Evolutionary conservation across 2,888 invertebrate species (phyloP), one percentile per base, ranked within the genome.

Genomic region (Ernsta delagoae): DNA sequence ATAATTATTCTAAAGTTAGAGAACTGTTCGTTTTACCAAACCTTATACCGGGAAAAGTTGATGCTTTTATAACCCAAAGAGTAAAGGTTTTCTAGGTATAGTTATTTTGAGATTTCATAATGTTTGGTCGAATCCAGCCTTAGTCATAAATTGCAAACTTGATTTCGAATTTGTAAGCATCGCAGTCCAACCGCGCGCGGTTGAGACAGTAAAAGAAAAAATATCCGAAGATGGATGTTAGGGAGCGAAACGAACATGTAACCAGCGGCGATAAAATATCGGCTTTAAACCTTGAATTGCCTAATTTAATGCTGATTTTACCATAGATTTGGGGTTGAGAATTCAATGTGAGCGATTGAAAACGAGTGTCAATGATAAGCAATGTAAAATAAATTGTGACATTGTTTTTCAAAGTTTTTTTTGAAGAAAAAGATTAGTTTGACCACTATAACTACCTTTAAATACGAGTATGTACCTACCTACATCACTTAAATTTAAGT

Each of bases 181-280:
- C 45, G 54, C 31, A 45, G 48, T 56, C 43, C 16, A 12, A 43
- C 43, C 41, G 7, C 41, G 41, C 39, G 43, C 50, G 36, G 43
- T 1, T 31, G 41, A 43, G 59, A 24, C 41, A 39, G 16, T 41
- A 59, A 61, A 67, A 56, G 16, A 56, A 67, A 67, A 56, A 67
- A 9, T n/a, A 24, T 3, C 54, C 6, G 45, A 61, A 60, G 60
- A 67, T 61, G 43, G 45, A 67, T 67, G 66, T n/a, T 41, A 57
- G 56, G 48, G 45, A 48, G 24, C 48, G 7, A 24, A 54, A 61
- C 45, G n/a, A 8, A 53, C 34, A 50, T 34, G 45, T 56, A 62
- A 62, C 16, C 50, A 16, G 36, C n/a, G 12, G 48, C 48, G 45
- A 54, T 56, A 56, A 48, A 36, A 36, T 66, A 53, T 53, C 43